These are phyloP conservation scores for Rhopalosiphum nymphaeae DNA, from an alignment of 2,888 invertebrate species.

Conservation along the genomic window DNA sequence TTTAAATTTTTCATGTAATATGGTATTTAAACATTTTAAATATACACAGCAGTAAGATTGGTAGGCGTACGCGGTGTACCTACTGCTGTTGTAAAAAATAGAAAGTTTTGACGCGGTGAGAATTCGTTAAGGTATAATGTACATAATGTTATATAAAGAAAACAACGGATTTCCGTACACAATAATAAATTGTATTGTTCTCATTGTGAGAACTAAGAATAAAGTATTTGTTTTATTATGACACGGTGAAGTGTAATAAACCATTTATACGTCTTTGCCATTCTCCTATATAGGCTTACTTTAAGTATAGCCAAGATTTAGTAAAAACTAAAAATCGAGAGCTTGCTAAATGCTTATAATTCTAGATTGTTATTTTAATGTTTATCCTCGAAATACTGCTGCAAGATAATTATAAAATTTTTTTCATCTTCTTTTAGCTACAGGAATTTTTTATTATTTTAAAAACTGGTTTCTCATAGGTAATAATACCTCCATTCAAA, in stretches of 20 bases:
- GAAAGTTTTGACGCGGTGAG: slow-evolving; percentile 31
- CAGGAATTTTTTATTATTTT: not conserved
- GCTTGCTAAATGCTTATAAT: not conserved
- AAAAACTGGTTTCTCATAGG: not conserved
- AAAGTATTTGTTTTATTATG: not conserved
- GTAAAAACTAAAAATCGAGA: not conserved
- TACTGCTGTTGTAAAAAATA: not conserved
- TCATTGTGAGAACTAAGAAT: slow-evolving; percentile 8
- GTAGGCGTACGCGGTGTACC: too few species aligned
- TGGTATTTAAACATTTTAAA: not conserved
- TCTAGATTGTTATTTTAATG: not conserved
- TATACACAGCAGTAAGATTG: not conserved
- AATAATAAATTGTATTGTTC: slow-evolving; percentile 41
- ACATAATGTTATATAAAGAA: not conserved
- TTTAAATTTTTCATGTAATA: not conserved
- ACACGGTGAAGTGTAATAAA: not conserved
- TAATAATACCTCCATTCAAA: not conserved
- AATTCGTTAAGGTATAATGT: not conserved
- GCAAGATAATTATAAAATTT: not conserved
- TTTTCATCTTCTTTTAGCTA: not conserved
- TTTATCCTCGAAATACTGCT: not conserved
- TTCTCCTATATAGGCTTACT: not conserved
- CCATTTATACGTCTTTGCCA: not conserved
- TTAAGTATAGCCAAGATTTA: not conserved
- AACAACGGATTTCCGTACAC: not conserved